phyloP scores from a whole-genome alignment of 2,113 vertebrate species.

The Cairina moschata region DNA sequence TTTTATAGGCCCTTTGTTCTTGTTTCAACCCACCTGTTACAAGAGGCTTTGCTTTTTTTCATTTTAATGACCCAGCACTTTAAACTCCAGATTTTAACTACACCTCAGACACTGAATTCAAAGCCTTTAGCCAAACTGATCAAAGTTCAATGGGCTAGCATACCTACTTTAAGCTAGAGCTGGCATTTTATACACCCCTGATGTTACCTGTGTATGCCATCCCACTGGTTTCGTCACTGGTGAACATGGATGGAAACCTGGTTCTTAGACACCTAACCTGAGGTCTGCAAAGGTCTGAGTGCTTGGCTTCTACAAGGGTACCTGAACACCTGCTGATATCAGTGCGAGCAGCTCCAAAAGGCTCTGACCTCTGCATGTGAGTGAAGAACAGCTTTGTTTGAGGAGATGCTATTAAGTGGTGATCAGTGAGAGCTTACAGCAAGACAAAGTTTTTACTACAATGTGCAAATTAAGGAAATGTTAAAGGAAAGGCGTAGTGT shows the following conservation, averaged over 20 bases:
- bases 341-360: not conserved
- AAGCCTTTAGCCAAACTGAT: not conserved
- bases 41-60: conserved; percentile 17
- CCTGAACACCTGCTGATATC: not conserved
- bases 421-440: not conserved
- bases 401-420: not conserved
- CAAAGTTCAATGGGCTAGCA: not conserved
- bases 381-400: not conserved
- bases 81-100: conserved; percentile 65
- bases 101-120: conserved; percentile 27
- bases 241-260: not conserved
- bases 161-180: not conserved
- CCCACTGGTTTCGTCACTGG: not conserved
- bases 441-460: not conserved
- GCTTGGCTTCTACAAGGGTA: not conserved
- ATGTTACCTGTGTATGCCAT: not conserved
- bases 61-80: conserved; percentile 58
- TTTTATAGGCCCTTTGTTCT: conserved; percentile 83
- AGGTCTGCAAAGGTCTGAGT: not conserved
- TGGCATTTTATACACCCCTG: not conserved
- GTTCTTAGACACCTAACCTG: not conserved
- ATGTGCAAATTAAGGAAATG: not conserved
- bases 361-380: not conserved
- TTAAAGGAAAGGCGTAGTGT: not conserved
- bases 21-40: conserved; percentile 75